These are phyloP conservation scores for Hestina assimilis DNA, from an alignment of 1,140 invertebrate species.

Conservation along the genomic window DNA sequence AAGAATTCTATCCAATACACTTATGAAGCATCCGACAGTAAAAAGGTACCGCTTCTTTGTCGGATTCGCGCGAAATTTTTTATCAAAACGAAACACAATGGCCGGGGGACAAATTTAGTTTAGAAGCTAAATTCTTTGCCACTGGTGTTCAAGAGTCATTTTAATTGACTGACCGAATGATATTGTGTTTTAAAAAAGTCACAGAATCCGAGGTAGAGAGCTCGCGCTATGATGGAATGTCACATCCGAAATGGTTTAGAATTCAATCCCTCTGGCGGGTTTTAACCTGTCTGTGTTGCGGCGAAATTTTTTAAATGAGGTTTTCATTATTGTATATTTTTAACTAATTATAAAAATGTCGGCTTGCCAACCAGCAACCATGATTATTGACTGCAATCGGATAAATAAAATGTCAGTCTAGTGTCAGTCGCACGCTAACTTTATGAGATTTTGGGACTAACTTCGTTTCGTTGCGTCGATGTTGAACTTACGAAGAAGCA, in stretches of 20 bases:
- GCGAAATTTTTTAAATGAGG: not conserved
- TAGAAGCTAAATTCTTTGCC: conserved; percentile 43
- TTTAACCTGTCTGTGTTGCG: not conserved
- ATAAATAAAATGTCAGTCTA: too few relatives aligned
- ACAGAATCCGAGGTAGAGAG: conserved; percentile 9
- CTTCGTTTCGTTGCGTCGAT: too few relatives aligned
- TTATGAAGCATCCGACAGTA: conserved; percentile 53
- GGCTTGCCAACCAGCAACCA: too few relatives aligned
- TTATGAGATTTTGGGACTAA: too few relatives aligned
- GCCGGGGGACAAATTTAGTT: conserved; percentile 56
- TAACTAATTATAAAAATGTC: too few relatives aligned
- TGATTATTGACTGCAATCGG: too few relatives aligned
- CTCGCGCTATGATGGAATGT: conserved; percentile 56
- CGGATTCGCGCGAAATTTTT: conserved; percentile 50
- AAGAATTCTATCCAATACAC: conserved; percentile 57
- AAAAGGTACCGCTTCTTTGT: conserved; percentile 62
- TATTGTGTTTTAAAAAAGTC: conserved; percentile 16
- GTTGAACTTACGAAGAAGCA: too few relatives aligned
- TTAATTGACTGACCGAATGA: conserved; percentile 53
- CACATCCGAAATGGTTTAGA: not conserved
- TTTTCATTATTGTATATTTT: too few relatives aligned
- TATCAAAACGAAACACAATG: conserved; percentile 47
- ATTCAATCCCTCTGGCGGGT: not conserved
- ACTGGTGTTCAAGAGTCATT: conserved; percentile 65
- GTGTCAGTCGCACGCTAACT: too few relatives aligned